These are phyloP conservation scores for Drosophila tropicalis DNA, from an alignment of 1,140 invertebrate genomes.

Conservation along the genomic window DNA sequence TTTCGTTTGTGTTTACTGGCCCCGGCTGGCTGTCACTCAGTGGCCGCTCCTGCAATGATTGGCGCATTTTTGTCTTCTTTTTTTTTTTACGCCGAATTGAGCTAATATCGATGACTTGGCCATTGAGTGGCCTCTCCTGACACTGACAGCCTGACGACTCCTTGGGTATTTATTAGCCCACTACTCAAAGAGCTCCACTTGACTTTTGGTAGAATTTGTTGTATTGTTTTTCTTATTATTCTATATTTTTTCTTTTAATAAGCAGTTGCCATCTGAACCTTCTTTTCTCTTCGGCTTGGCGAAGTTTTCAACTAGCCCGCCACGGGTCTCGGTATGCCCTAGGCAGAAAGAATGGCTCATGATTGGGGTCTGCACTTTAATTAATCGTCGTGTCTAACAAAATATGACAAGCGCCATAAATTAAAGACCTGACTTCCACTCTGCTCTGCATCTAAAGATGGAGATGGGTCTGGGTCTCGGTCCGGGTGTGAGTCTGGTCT, in stretches of 20 bases:
- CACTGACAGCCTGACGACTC: slow-evolving; percentile 42
- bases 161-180: slow-evolving; percentile 71
- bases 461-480: slow-evolving; percentile 4
- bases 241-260: slow-evolving; percentile 62
- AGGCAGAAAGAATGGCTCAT: slow-evolving; percentile 6
- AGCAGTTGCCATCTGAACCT: slow-evolving; percentile 64
- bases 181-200: slow-evolving; percentile 67
- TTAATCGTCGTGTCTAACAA: slow-evolving; percentile 81
- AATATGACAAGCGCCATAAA: slow-evolving; percentile 82
- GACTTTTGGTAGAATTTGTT: slow-evolving; percentile 37
- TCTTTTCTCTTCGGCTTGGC: slow-evolving; percentile 54
- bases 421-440: slow-evolving; percentile 48
- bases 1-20: slow-evolving; percentile 44
- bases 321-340: slow-evolving; percentile 30
- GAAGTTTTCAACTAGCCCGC: slow-evolving; percentile 73
- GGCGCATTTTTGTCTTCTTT: slow-evolving; percentile 55
- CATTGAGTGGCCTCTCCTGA: slow-evolving; percentile 67
- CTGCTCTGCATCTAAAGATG: not conserved
- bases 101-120: slow-evolving; percentile 79
- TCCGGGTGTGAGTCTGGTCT: slow-evolving; percentile 4
- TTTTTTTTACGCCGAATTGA: slow-evolving; percentile 66
- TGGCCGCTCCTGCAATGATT: slow-evolving; percentile 77
- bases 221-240: slow-evolving; percentile 24
- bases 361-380: slow-evolving; percentile 67
- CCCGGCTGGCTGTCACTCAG: slow-evolving; percentile 69